Evolutionary conservation across 92 coral and sea anemone genomes (phyloP), one percentile per base, ranked within the genome.

Genomic region (Pocillopora meandrina): DNA sequence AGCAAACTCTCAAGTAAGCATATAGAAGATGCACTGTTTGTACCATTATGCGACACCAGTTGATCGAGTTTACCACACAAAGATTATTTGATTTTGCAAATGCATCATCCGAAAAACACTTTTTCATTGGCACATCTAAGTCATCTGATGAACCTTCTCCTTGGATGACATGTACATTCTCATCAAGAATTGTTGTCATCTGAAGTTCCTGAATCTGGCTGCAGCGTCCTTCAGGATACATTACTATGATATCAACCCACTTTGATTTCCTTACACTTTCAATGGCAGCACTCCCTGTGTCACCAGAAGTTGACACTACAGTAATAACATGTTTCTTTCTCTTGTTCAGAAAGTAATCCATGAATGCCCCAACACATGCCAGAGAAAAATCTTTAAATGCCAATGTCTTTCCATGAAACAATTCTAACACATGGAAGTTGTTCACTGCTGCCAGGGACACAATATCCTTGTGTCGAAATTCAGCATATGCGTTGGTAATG

Each of bases 281-380:
- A 49, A 96, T 94, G 16, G 98, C 98, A 1, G 98, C 95, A 76
- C 98, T 92, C 12, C 98, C 98, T 31, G 98, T 96, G 80, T 96
- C 98, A 15, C 98, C 98, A 83, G 93, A 88, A 8, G 98, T 96
- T 15, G 65, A 90, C 6, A 96, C 98, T 31, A 96, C 86, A 7
- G 89, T 59, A 10, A 94, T 89, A 21, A 74, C 75, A 23, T 92
- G 87, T 35, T 92, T 85, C 70, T 85, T 92, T 78, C 85, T 91
- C 83, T 84, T 96, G 65, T 85, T 86, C 49, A 92, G 89, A 74
- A 90, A 94, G 80, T 90, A 92, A 59, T 90, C 89, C 86, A 96
- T 88, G 79, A 96, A 92, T 65, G 88, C 89, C 14, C 89, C 90
- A 18, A 94, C 92, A 55, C 91, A 81, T 2, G 88, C 88, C 72